A percentile compares a stretch with the other conserved stretches of the same genome.
phyloP scores from a whole-genome alignment of 1,140 invertebrate species.

The Drosophila lini region DNA sequence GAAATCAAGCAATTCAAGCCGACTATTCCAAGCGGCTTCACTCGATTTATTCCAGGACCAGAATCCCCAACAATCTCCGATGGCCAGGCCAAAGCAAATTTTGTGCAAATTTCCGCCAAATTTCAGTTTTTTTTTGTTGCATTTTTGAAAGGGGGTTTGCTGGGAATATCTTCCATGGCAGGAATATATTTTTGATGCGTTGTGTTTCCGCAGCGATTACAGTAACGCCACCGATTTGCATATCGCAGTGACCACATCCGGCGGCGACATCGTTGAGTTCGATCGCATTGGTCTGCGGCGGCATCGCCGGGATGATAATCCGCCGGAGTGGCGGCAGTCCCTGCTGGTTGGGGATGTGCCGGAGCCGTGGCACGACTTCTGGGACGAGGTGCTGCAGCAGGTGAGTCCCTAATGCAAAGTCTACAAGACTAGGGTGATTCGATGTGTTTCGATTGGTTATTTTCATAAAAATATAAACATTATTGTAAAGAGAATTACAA shows the following conservation, averaged over 20 bases:
- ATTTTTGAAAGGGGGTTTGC: neutral
- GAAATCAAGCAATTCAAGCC: constrained; percentile 8
- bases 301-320: constrained; percentile 84
- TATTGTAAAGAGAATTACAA: too few species aligned
- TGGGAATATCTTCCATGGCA: constrained; percentile 31
- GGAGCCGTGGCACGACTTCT: constrained; percentile 89
- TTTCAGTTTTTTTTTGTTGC: neutral
- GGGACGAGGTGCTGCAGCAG: constrained; percentile 89
- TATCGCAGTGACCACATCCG: constrained; percentile 91
- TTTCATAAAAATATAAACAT: neutral
- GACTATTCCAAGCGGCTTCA: constrained; percentile 14
- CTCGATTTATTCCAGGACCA: neutral
- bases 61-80: neutral
- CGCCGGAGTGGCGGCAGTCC: constrained; percentile 87
- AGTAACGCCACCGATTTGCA: constrained; percentile 92
- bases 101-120: constrained; percentile 18
- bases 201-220: constrained; percentile 87
- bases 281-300: constrained; percentile 88
- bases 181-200: constrained; percentile 64
- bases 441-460: too few species aligned
- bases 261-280: constrained; percentile 90
- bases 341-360: constrained; percentile 88
- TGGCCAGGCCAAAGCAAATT: constrained; percentile 50
- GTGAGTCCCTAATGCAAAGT: constrained; percentile 76
- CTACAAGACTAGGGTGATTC: neutral